Base-by-base conservation (phyloP, 1,140 invertebrate species). In the Gonatopus flavifemur region DNA sequence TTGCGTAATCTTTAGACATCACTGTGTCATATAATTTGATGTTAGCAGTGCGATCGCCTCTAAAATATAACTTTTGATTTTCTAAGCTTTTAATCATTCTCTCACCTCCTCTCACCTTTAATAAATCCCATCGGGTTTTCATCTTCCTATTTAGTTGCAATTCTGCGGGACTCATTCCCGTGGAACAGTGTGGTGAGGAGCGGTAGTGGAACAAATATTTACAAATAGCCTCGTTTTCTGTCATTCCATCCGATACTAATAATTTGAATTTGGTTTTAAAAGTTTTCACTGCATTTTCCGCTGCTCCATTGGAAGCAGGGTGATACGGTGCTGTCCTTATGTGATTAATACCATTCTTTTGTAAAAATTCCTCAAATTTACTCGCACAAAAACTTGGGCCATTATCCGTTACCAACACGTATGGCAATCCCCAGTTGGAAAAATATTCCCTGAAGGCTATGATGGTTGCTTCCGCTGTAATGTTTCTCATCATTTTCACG, bases 231-330 rank as follows among this genome's bases (percentile, higher is more conserved):
- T n/a, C n/a, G n/a, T n/a, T n/a, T n/a, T n/a, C n/a, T n/a, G n/a
- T n/a, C n/a, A n/a, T n/a, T 13, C 13, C 5, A 22, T 42, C 44
- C 30, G 10, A 4, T 20, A 48, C 19, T 13, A 9, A 13, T 37
- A 16, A 41, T 30, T 45, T 40, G 13, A 60, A n/a, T 16, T n/a
- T 37, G 20, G 10, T 44, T 40, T 66, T 68, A 28, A 66, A 50
- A 30, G 22, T 51, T 47, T 49, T 43, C 8, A 68, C 60, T 15
- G 41, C 21, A 32, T 63, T 60, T 42, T 65, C 55, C 22, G n/a
- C n/a, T n/a, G n/a, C n/a, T n/a, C n/a, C n/a, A n/a, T n/a, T n/a
- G 55, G 53, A 19, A 57, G 39, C n/a, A n/a, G n/a, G n/a, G n/a
- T n/a, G n/a, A n/a, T n/a, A n/a, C n/a, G n/a, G n/a, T n/a, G n/a